Evolutionary conservation across 2,888 invertebrate genomes (phyloP), one percentile per base, ranked within the genome.

Genomic region (Ochropacha duplaris): DNA sequence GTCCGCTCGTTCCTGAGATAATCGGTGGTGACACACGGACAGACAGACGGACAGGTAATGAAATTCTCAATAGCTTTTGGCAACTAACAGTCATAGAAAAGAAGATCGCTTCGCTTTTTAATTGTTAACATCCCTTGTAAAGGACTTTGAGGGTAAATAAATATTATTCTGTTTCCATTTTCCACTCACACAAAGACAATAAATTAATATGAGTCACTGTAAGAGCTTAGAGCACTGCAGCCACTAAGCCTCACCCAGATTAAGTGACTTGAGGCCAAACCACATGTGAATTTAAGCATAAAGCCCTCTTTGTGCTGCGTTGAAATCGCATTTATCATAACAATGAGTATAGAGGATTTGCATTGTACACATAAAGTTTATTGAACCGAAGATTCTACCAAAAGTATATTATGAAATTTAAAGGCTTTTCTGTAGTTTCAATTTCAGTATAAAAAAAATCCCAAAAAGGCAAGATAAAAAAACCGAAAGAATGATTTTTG

Each of bases 141-240:
- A 60, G 66, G 57, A 60, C 59, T 28, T 28, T 28, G 65, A 68
- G 62, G 65, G 69, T 66, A 67, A 71, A 76, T 71, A 74, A 80
- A 79, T 80, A 78, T 74, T 71, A 73, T 78, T 83, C 72, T 69
- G 72, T 70, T 74, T 50, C 26, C n/a, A 50, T 24, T 70, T 72
- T 73, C 73, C 79, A 78, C 76, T 76, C 71, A 74, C 72, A 81
- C 81, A 85, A 80, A 86, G 83, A 83, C 83, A 82, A 82, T 87
- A 86, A 85, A 86, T 86, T 84, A 84, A 84, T 83, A 78, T 73
- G 76, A 82, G 75, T 75, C 74, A 74, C 71, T 72, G 72, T 65
- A 71, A 69, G 61, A 78, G 77, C n/a, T n/a, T n/a, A n/a, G n/a
- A n/a, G n/a, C n/a, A n/a, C n/a, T n/a, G n/a, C 76, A 79, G 69